Conservation (phyloP, 2,113 vertebrate genomes). For the Climacteris rufus region DNA sequence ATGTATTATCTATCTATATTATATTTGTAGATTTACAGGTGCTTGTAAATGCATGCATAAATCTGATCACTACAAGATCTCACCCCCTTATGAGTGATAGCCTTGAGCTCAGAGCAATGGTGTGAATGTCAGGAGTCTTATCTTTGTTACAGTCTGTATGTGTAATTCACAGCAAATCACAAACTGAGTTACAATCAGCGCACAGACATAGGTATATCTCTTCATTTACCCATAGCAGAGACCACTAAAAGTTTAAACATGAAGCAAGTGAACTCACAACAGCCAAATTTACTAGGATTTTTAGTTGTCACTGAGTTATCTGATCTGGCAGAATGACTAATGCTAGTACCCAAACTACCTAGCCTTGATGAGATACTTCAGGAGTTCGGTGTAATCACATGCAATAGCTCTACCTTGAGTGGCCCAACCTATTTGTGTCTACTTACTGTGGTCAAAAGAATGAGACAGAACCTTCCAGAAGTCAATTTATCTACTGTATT, state of each 20-base stretch:
- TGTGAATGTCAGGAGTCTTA: not conserved
- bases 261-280: not conserved
- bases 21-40: not conserved
- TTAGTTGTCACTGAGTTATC: not conserved
- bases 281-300: not conserved
- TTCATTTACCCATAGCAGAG: not conserved
- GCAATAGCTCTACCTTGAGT: not conserved
- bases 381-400: not conserved
- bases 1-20: not conserved
- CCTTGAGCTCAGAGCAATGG: not conserved
- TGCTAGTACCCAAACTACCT: not conserved
- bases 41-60: not conserved
- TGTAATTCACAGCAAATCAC: not conserved
- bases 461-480: not conserved
- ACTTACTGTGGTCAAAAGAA: not conserved
- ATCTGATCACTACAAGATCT: not conserved
- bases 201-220: not conserved
- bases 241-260: not conserved
- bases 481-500: not conserved
- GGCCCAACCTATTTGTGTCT: not conserved
- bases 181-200: rapidly evolving
- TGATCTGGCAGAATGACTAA: not conserved
- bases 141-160: not conserved
- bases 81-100: not conserved
- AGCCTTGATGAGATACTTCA: not conserved